A percentile compares a stretch with the other conserved stretches of the same genome.
Conservation (phyloP, 2,797 vertebrate species). For the Anas capensis region DNA sequence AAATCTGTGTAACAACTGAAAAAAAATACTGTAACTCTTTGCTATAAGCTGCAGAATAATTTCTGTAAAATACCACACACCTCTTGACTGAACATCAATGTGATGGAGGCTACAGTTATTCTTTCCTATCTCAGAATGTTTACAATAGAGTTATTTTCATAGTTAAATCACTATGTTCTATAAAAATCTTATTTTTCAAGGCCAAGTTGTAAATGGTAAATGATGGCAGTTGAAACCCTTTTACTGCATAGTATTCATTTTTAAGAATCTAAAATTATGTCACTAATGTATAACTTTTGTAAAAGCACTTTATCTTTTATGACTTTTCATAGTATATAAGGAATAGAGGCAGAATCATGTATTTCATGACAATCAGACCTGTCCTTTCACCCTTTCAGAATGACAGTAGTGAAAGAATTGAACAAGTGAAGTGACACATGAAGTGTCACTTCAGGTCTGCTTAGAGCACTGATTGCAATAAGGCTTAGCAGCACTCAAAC, state of each 20-base stretch:
- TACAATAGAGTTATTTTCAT: neutral
- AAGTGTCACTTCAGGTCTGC: neutral
- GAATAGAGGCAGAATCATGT: neutral
- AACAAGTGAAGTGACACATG: neutral
- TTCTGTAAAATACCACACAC: neutral
- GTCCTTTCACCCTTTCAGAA: neutral
- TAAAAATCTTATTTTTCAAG: neutral
- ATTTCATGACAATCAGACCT: neutral
- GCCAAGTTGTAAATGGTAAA: neutral
- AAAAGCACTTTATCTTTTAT: neutral
- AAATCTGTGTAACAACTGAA: neutral
- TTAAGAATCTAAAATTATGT: constrained; percentile 5
- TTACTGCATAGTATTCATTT: neutral
- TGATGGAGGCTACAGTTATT: neutral
- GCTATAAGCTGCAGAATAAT: neutral
- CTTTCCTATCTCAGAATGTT: neutral
- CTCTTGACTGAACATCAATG: neutral
- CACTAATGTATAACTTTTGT: neutral
- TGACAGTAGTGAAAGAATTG: neutral
- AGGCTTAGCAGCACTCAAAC: neutral
- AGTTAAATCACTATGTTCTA: neutral
- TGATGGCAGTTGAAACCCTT: neutral
- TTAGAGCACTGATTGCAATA: neutral
- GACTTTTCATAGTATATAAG: neutral
- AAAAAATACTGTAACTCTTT: constrained; percentile 4